phyloP scores from a whole-genome alignment of 2,797 vertebrate genomes.

The Knipowitschia caucasica region DNA sequence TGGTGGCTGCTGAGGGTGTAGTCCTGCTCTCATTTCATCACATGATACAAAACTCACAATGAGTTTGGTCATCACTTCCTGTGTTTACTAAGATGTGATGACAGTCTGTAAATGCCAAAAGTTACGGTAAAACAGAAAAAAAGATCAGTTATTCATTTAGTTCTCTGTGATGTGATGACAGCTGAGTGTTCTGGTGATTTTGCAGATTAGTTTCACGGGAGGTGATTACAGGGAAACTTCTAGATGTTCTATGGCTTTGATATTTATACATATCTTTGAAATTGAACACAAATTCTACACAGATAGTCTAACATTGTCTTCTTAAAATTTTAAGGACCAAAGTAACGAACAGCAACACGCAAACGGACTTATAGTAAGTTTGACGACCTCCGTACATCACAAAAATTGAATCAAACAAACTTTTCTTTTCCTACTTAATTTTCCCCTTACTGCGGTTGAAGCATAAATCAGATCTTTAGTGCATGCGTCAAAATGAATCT shows the following conservation, averaged over 20 bases:
- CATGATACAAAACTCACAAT: conserved; percentile 48
- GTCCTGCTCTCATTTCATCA: conserved; percentile 62
- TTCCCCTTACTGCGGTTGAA: conserved; percentile 38
- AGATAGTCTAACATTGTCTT: conserved; percentile 86
- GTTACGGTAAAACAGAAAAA: too few species aligned
- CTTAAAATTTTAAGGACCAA: conserved; percentile 95
- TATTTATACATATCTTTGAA: conserved; percentile 47
- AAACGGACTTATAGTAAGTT: conserved; percentile 99
- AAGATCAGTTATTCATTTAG: too few species aligned
- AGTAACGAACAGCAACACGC: conserved; percentile 99
- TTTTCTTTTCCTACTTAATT: conserved; percentile 66
- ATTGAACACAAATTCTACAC: conserved; percentile 52
- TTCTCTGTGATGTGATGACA: conserved; percentile 62
- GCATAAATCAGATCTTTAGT: conserved; percentile 66
- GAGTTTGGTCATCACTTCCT: conserved; percentile 38
- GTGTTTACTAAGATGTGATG: conserved; percentile 22
- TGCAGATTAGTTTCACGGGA: conserved; percentile 20
- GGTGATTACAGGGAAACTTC: not conserved
- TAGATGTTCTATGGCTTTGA: conserved; percentile 33
- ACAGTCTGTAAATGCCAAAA: not conserved
- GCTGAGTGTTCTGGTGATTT: conserved; percentile 23
- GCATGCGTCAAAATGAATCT: conserved; percentile 79
- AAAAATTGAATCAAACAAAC: conserved; percentile 50
- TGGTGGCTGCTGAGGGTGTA: conserved; percentile 45
- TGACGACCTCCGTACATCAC: conserved; percentile 67